Base-by-base conservation (phyloP, 2,797 vertebrate species). In the Arremon aurantiirostris region DNA sequence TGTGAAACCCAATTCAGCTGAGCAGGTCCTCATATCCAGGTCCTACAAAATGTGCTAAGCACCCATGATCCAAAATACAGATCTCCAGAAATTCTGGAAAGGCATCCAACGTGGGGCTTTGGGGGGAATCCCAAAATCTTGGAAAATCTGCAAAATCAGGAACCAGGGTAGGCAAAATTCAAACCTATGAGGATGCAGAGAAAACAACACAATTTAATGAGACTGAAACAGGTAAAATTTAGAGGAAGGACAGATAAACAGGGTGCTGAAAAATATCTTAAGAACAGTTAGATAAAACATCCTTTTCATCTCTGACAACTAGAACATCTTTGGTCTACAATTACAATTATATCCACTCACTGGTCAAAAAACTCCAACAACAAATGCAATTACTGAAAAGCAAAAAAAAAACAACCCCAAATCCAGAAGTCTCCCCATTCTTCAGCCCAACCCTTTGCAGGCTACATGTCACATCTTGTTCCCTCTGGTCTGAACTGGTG, bases 401-500 rank as follows among this genome's bases (percentile, higher is more conserved):
- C 0, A 15, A 72, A 69, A 73, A 73, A 42, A 75, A 73, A 32
- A 8, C 12, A 73, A 42, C 0, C 2, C 12, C 20, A 49, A 22
- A 49, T 4, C 10, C 7, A 75, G 53, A 82, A 76, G 2, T 8
- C 13, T 46, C 24, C 35, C 9, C 11, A 8, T 32, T 65, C 72
- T 86, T 69, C 19, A 57, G 15, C 3, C 10, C 39, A 46, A 8
- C 0, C 1, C 9, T 55, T 28, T 52, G 6, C 20, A 47, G 22
- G 8, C 22, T 50, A 12, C 3, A 0, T 15, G 39, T 41, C 17
- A 16, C 4, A 9, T 44, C 10, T 35, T 7, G 2, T 35, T 76
- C 23, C 14, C 26, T 32, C 23, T 64, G 12, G 12, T 61, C 12
- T 88, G 50, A 81, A 18, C 8, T 32, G 22, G 5, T 27, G 20